Conservation (phyloP, 2,113 vertebrate genomes). For the Cyrtonyx montezumae region DNA sequence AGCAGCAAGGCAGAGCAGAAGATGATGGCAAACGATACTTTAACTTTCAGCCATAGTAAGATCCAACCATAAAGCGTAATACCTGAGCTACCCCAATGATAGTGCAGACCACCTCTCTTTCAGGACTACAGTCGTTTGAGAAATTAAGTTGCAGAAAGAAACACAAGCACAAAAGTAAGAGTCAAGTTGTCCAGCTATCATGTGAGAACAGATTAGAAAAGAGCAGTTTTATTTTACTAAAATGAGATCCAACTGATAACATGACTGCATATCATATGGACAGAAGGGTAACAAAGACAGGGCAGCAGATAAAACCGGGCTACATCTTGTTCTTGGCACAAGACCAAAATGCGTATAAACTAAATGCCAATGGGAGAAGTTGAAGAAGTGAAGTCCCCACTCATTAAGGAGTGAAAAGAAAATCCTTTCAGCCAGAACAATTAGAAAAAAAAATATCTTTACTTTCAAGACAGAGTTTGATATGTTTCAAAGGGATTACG, state of each 20-base stretch:
- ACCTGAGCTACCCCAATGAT: background rate
- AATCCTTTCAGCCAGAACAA: background rate
- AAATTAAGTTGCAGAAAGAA: background rate
- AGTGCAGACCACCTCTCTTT: background rate
- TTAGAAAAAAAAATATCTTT: background rate
- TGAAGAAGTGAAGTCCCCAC: background rate
- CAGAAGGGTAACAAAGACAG: background rate
- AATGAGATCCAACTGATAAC: background rate
- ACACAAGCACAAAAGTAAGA: background rate
- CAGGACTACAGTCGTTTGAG: background rate
- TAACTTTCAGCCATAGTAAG: background rate
- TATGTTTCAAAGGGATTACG: background rate
- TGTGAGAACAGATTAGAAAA: constrained; percentile 3
- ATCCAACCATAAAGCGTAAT: background rate
- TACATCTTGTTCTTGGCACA: background rate
- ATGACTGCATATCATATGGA: background rate
- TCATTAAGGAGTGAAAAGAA: background rate
- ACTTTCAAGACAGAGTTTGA: background rate
- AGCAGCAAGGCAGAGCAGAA: background rate
- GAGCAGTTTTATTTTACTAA: background rate
- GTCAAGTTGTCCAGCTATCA: background rate
- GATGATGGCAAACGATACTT: background rate
- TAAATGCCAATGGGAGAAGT: background rate
- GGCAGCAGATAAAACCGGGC: background rate
- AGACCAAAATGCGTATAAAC: background rate